These are phyloP conservation scores for Theretra japonica DNA, from an alignment of 2,888 invertebrate species.

Conservation along the genomic window DNA sequence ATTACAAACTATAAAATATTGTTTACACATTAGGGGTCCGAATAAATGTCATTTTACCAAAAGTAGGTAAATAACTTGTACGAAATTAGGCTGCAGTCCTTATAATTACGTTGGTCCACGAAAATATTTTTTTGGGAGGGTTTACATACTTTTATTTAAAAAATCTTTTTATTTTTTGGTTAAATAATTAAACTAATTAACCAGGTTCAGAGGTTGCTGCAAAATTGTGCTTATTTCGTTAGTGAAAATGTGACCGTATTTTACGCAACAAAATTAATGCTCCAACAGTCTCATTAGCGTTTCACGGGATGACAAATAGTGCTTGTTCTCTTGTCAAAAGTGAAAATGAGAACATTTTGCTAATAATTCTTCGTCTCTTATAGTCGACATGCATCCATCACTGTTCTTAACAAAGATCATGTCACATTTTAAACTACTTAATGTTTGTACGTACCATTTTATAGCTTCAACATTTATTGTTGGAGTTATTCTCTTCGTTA, in stretches of 20 bases:
- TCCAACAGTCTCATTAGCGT: constrained; percentile 15
- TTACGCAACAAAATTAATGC: constrained; percentile 19
- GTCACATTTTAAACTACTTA: neutral
- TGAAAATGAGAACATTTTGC: neutral
- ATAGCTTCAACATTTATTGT: too few relatives aligned
- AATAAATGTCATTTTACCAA: too few relatives aligned
- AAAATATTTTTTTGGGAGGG: too few relatives aligned
- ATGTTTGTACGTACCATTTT: neutral
- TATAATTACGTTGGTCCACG: neutral
- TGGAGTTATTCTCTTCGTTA: too few relatives aligned
- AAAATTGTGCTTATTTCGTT: constrained; percentile 15
- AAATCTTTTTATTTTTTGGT: neutral
- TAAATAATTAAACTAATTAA: constrained; percentile 23
- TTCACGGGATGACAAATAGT: neutral
- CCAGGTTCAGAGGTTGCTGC: neutral
- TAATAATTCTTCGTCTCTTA: constrained; percentile 15
- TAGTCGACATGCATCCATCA: neutral
- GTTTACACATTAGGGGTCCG: too few relatives aligned
- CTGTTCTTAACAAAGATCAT: neutral
- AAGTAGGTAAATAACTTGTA: too few relatives aligned
- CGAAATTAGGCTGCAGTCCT: too few relatives aligned
- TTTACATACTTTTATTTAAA: neutral
- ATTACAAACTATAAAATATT: too few relatives aligned
- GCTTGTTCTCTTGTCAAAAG: constrained; percentile 3
- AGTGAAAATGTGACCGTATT: constrained; percentile 14